A percentile compares a stretch with the other conserved stretches of the same genome.
Evolutionary conservation across 1,140 invertebrate species (phyloP).

Genomic region (Nasonia vitripennis): DNA sequence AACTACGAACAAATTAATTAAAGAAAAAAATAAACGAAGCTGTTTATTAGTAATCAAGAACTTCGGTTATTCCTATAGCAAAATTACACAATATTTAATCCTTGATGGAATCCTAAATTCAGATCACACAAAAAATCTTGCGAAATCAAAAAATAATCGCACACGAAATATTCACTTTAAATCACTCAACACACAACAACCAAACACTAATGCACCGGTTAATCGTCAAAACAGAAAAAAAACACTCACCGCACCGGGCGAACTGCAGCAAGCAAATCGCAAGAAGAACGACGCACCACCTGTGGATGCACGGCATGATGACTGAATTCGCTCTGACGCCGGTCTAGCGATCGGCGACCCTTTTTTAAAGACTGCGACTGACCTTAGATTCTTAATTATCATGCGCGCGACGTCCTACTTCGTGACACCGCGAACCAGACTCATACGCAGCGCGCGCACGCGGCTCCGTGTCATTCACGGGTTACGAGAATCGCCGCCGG

Average conservation of each 20-base stretch:
- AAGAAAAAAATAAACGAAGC: too few species aligned
- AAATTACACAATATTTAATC: too few species aligned
- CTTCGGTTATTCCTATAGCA: too few species aligned
- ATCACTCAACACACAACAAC: not conserved
- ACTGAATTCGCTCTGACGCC: conserved; percentile 64
- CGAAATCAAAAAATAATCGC: too few species aligned
- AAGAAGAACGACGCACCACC: conserved; percentile 51
- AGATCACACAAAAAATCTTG: too few species aligned
- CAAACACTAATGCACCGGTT: not conserved
- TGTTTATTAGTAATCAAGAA: too few species aligned
- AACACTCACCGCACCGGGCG: conserved; percentile 62
- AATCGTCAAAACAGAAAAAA: not conserved
- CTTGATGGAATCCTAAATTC: too few species aligned
- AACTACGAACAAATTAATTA: too few species aligned
- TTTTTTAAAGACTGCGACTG: conserved; percentile 72
- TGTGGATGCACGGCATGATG: conserved; percentile 63
- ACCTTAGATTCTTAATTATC: conserved; percentile 70
- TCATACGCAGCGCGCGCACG: not conserved
- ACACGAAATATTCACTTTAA: not conserved
- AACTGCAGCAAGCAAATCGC: not conserved
- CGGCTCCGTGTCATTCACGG: not conserved
- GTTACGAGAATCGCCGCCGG: conserved; percentile 36
- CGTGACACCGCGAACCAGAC: conserved; percentile 58
- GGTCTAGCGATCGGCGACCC: conserved; percentile 56
- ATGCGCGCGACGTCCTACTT: conserved; percentile 66